A percentile compares a stretch with the other conserved stretches of the same genome.
Evolutionary conservation across 2,888 invertebrate genomes (phyloP).

Genomic region (Metellina segmentata): DNA sequence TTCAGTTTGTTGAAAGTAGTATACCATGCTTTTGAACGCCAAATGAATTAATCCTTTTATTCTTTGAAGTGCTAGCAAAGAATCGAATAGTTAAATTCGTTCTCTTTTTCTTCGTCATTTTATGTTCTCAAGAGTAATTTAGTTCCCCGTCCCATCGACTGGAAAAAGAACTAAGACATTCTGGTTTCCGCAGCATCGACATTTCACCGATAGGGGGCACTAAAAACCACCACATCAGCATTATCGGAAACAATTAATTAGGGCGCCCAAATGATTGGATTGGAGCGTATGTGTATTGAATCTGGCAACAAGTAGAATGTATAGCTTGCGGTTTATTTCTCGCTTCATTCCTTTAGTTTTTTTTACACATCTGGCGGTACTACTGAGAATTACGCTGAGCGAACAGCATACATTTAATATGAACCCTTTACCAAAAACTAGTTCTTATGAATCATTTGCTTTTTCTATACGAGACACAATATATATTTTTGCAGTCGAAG

Average conservation of each 20-base stretch:
- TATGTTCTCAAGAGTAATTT: slow-evolving; percentile 13
- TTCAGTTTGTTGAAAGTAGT: too few species aligned
- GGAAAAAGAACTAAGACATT: background rate
- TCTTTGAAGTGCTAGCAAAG: too few species aligned
- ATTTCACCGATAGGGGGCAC: slow-evolving; percentile 26
- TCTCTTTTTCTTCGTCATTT: background rate
- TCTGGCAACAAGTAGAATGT: slow-evolving; percentile 35
- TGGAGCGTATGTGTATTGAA: background rate
- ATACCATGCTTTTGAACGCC: too few species aligned
- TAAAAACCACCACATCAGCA: slow-evolving; percentile 52
- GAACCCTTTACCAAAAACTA: too few species aligned
- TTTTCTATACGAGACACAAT: too few species aligned
- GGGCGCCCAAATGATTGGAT: background rate
- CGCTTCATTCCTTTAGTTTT: background rate
- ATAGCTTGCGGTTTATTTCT: background rate
- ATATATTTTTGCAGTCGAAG: background rate
- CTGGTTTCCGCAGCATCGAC: slow-evolving; percentile 13
- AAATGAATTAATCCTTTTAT: too few species aligned
- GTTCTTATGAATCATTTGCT: too few species aligned
- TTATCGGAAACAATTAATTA: slow-evolving; percentile 65
- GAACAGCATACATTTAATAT: too few species aligned
- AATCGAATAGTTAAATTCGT: too few species aligned
- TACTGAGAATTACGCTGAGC: too few species aligned
- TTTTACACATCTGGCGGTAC: background rate
- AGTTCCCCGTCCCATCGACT: slow-evolving; percentile 18